Percentiles rank a stretch among this genome's conserved stretches.
Evolutionary conservation across 2,888 invertebrate genomes (phyloP).

Genomic region (Epinotia brunnichana): DNA sequence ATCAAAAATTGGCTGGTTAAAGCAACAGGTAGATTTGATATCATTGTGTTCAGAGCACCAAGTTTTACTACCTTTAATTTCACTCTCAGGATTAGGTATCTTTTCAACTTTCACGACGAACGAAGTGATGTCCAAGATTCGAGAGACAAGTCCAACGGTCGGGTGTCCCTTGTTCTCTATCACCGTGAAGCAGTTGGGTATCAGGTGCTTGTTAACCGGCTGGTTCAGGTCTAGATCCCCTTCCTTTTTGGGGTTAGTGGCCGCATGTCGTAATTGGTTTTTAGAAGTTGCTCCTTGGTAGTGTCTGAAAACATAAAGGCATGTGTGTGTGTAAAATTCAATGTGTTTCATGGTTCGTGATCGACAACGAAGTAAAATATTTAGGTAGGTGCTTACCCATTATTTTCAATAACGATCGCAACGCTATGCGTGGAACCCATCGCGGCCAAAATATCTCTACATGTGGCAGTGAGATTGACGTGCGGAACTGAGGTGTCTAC

Average conservation of each 20-base stretch:
- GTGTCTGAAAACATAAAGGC: constrained; percentile 50
- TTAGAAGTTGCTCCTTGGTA: constrained; percentile 61
- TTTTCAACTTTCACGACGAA: constrained; percentile 86
- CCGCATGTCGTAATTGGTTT: constrained; percentile 85
- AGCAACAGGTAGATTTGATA: background rate
- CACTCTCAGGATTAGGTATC: constrained; percentile 45
- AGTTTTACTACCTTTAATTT: constrained; percentile 45
- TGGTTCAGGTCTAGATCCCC: constrained; percentile 80
- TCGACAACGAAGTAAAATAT: background rate
- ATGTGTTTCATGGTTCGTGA: background rate
- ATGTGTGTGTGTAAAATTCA: background rate
- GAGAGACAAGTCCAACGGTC: constrained; percentile 87
- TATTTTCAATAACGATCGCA: constrained; percentile 60
- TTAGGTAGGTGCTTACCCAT: constrained; percentile 56
- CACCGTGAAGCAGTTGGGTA: constrained; percentile 88
- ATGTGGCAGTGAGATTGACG: constrained; percentile 75
- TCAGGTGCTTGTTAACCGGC: constrained; percentile 84
- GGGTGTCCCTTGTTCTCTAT: constrained; percentile 73
- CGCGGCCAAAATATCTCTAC: constrained; percentile 51
- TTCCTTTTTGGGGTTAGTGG: constrained; percentile 82
- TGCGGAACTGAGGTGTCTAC: constrained; percentile 52
- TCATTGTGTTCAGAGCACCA: background rate
- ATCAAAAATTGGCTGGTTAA: background rate
- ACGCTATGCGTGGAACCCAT: constrained; percentile 56
- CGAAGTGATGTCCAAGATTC: constrained; percentile 90